Evolutionary conservation across 1,140 invertebrate species (phyloP).

Genomic region (Drosophila nannoptera): DNA sequence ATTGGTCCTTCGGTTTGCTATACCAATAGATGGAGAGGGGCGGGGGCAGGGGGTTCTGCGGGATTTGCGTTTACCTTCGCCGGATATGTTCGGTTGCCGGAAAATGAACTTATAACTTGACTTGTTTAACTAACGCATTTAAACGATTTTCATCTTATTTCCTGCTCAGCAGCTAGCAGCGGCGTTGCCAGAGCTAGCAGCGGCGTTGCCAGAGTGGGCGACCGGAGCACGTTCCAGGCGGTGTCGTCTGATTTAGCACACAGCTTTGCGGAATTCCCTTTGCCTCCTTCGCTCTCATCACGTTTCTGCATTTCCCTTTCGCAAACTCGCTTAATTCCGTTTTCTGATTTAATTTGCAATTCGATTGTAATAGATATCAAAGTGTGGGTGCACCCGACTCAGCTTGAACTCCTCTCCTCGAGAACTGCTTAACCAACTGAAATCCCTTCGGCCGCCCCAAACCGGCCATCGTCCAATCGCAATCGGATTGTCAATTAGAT

Average conservation of each 20-base stretch:
- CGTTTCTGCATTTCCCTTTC: conserved; percentile 4
- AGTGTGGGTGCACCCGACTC: conserved; percentile 47
- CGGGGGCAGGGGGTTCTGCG: neutral
- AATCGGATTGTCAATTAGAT: conserved; percentile 66
- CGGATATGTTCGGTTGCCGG: conserved; percentile 73
- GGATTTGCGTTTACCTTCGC: conserved; percentile 53
- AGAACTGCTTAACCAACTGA: conserved; percentile 26
- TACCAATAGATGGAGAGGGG: neutral
- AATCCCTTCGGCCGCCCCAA: conserved; percentile 20
- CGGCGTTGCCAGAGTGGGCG: neutral
- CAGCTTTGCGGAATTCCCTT: conserved; percentile 1
- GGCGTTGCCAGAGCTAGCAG: conserved; percentile 7
- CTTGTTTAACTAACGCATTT: conserved; percentile 77
- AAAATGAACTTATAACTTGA: conserved; percentile 77
- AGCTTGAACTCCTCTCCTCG: conserved; percentile 1
- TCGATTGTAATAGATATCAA: conserved; percentile 74
- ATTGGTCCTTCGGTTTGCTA: too few relatives aligned
- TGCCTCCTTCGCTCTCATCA: neutral
- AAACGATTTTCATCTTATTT: conserved; percentile 65
- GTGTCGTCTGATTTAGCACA: conserved; percentile 4
- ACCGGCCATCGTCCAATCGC: conserved; percentile 38
- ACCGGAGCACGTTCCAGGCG: neutral
- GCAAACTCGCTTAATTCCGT: conserved; percentile 33
- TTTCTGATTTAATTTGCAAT: conserved; percentile 72
- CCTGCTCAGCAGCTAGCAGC: conserved; percentile 7